phyloP scores from a whole-genome alignment of 2,888 invertebrate species.

The Epiblema foenella region DNA sequence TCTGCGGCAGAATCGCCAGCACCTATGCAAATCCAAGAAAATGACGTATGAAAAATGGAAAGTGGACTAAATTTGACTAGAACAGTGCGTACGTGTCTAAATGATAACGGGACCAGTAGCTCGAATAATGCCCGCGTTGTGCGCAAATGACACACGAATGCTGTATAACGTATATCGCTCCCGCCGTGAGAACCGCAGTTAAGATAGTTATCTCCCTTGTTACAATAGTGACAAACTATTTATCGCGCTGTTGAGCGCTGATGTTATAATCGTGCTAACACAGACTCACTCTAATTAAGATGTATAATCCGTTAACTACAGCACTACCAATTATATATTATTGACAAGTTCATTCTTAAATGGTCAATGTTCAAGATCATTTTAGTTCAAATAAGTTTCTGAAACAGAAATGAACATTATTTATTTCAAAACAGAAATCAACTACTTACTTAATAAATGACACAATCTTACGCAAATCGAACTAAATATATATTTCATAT shows the following conservation, averaged over 20 bases:
- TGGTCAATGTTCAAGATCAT: no score
- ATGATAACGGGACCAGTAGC: slow-evolving; percentile 67
- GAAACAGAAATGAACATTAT: no score
- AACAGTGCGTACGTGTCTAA: slow-evolving; percentile 73
- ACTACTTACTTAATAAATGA: no score
- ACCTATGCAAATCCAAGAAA: slow-evolving; percentile 71
- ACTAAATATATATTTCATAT: no score
- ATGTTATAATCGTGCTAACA: slow-evolving; percentile 55
- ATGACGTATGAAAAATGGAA: slow-evolving; percentile 81
- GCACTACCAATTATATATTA: not conserved
- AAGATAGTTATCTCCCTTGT: slow-evolving; percentile 65
- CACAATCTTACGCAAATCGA: no score
- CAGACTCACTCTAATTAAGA: slow-evolving; percentile 35
- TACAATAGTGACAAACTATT: slow-evolving; percentile 72
- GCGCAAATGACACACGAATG: slow-evolving; percentile 64
- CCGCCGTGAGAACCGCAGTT: slow-evolving; percentile 69
- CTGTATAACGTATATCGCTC: slow-evolving; percentile 49
- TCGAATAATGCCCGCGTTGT: slow-evolving; percentile 58
- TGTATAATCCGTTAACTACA: slow-evolving; percentile 15
- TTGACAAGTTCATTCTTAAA: not conserved
- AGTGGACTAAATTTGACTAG: slow-evolving; percentile 81
- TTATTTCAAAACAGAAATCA: no score
- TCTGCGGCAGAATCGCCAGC: slow-evolving; percentile 67
- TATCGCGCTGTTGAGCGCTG: slow-evolving; percentile 63
- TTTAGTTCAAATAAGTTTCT: no score